Conservation (phyloP, 2,888 invertebrate genomes). For the Acronicta alni region DNA sequence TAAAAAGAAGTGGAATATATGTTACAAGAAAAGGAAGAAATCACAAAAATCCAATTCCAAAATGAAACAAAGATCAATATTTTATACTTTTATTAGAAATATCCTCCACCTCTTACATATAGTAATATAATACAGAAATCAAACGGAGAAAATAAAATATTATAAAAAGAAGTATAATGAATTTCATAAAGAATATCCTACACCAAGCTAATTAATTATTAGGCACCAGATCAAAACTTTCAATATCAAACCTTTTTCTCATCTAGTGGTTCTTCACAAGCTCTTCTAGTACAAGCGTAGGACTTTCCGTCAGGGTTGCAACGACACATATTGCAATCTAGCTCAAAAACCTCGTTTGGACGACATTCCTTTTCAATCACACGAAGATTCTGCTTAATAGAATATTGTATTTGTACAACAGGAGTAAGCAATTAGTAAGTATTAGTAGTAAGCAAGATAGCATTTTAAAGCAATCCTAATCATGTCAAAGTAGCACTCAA, state of each 20-base stretch:
- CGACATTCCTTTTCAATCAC: constrained; percentile 76
- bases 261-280: constrained; percentile 69
- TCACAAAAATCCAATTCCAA: too few species aligned
- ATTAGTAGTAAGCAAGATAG: neutral
- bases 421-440: neutral
- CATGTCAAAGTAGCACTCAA: too few species aligned
- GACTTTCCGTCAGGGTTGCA: constrained; percentile 88
- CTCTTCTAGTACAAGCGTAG: constrained; percentile 86
- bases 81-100: constrained; percentile 22
- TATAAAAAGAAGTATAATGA: neutral
- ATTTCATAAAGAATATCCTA: neutral
- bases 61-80: constrained; percentile 13
- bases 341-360: constrained; percentile 86
- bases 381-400: constrained; percentile 67
- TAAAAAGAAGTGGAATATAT: too few species aligned
- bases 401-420: neutral
- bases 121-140: neutral
- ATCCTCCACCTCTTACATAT: constrained; percentile 19
- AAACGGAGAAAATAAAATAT: neutral
- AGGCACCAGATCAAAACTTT: neutral
- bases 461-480: too few species aligned
- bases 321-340: constrained; percentile 89
- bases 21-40: too few species aligned
- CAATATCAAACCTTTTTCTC: constrained; percentile 66
- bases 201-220: neutral